Base-by-base conservation (phyloP, 2,113 vertebrate species). In the Ammodytes marinus region DNA sequence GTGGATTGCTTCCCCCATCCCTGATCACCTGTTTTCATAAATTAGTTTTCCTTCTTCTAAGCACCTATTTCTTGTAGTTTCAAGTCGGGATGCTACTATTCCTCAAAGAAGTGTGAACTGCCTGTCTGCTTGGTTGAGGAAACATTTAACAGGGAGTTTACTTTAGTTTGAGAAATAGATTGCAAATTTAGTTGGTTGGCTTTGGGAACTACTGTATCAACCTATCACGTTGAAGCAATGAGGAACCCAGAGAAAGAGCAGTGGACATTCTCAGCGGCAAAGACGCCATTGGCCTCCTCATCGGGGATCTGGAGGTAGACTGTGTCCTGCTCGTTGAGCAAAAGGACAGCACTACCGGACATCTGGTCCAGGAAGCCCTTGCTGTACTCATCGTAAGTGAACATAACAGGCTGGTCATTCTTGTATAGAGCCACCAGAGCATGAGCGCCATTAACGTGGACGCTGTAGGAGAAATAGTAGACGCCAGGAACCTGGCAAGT, bases 211-310 rank as follows among this genome's bases (percentile, higher is more conserved):
- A 65, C 42, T 82, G 66, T 58, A 86, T 88, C 80, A 91, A 89
- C 88, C 92, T 96, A 99, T 96, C 94, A 97, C 95, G 87, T 97
- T 90, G 95, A 97, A 76, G 94, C 96, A 88, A 99, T 97, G 65
- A 99, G 93, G 92, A 99, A 99, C 81, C 99, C 99, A 94, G 97
- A 98, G 96, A 99, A 99, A 73, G 99, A 98, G 88, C 98, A 99
- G 87, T 99, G 96, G 81, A 98, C 97, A 0, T 99, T 97, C 19
- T 98, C 96, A 7, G 97, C 97, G 15, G 99, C 98, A 86, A 98
- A 99, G 83, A 99, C 95, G 14, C 98, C 98, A 35, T 96, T 98
- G 4, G 97, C 97, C 86, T 98, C 97, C 27, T 97, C 94, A 17
- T 97, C 97, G 12, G 98, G 98, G 90, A 99, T 94, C 88, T 99